These are phyloP conservation scores for Galeopterus variegatus DNA, from an alignment of 2,113 vertebrate genomes.

Conservation along the genomic window DNA sequence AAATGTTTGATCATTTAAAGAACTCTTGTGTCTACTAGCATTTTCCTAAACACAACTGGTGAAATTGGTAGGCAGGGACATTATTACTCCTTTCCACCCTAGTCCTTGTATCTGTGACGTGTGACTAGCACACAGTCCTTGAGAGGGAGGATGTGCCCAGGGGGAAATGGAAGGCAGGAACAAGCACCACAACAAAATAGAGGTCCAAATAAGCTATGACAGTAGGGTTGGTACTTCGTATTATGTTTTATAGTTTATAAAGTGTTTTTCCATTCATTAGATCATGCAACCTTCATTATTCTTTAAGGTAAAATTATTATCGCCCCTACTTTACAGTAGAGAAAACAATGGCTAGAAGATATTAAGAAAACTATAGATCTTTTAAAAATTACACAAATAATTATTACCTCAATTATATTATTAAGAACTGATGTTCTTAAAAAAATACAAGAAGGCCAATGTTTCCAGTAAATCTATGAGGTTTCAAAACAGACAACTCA, in stretches of 20 bases:
- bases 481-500: slow-evolving; percentile 11
- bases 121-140: not conserved
- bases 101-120: too few species aligned
- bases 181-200: not conserved
- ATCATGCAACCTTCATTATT: not conserved
- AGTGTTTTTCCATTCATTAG: not conserved
- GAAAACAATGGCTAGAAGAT: not conserved
- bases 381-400: slow-evolving; percentile 11
- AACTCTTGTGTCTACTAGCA: not conserved
- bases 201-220: not conserved
- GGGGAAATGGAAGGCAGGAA: not conserved
- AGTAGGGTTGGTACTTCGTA: not conserved
- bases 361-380: not conserved
- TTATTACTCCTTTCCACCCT: not conserved
- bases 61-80: not conserved
- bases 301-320: slow-evolving; percentile 19
- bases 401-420: not conserved
- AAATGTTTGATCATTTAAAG: slow-evolving; percentile 4
- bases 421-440: not conserved
- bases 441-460: not conserved
- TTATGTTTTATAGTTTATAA: not conserved
- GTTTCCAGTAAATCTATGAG: not conserved
- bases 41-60: slow-evolving; percentile 25
- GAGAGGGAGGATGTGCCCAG: not conserved
- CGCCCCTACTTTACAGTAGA: not conserved